Evolutionary conservation across 2,113 vertebrate genomes (phyloP).

Genomic region (Colaptes auratus): DNA sequence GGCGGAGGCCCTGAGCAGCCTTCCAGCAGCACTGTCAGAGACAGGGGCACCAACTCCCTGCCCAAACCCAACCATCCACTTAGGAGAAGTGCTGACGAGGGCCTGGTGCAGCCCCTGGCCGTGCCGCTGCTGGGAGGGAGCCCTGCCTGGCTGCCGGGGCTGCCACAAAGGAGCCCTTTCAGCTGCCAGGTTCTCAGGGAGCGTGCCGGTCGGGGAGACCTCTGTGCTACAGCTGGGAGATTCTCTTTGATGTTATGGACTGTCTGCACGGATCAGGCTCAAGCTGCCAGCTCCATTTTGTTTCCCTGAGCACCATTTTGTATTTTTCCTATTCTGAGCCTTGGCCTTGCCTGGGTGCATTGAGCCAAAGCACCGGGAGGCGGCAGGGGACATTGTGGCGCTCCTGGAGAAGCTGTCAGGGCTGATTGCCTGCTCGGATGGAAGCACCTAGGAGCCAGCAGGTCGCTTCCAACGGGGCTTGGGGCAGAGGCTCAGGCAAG

Average conservation of each 20-base stretch:
- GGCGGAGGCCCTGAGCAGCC: rapidly evolving
- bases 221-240: constrained; percentile 16
- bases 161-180: constrained; percentile 17
- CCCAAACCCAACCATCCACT: rapidly evolving
- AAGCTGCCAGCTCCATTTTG: constrained; percentile 50
- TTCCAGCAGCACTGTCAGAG: rapidly evolving
- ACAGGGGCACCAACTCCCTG: rapidly evolving
- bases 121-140: background rate
- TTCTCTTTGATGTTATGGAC: constrained; percentile 67
- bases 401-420: constrained; percentile 44
- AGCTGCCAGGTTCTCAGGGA: background rate
- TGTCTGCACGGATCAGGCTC: constrained; percentile 58
- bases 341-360: constrained; percentile 4
- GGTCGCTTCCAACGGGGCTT: background rate
- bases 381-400: constrained; percentile 21
- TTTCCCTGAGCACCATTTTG: constrained; percentile 52
- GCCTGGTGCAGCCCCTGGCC: rapidly evolving
- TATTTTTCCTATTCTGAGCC: background rate
- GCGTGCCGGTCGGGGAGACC: background rate
- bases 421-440: constrained; percentile 10
- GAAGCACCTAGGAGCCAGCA: constrained; percentile 23
- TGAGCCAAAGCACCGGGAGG: constrained; percentile 69
- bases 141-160: rapidly evolving
- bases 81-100: rapidly evolving
- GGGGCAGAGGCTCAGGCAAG: rapidly evolving